Evolutionary conservation across 2,797 vertebrate genomes (phyloP).

Genomic region (Enteromius treurensis): DNA sequence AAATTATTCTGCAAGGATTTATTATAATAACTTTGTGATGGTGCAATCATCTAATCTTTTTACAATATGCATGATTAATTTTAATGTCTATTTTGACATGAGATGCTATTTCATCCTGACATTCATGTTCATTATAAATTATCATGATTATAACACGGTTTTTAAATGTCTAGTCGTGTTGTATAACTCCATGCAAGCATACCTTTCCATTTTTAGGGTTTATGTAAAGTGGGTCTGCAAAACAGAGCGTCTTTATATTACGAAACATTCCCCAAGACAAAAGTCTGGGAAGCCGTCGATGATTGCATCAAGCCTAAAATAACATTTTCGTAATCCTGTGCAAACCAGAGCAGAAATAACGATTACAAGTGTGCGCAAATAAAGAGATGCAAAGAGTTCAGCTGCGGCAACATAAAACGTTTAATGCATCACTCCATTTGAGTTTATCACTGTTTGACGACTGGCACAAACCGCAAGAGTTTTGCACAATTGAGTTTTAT

Average conservation of each 20-base stretch:
- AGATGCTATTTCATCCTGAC: background rate
- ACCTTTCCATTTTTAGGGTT: background rate
- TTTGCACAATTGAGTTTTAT: conserved; percentile 1
- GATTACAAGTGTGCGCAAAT: background rate
- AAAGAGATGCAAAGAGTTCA: background rate
- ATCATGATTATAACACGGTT: background rate
- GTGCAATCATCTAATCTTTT: background rate
- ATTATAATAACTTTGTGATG: background rate
- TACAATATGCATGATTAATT: background rate
- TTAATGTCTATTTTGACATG: background rate
- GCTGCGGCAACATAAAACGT: background rate
- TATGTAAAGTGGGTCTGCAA: background rate
- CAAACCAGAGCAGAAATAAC: conserved; percentile 8
- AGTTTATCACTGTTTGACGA: background rate
- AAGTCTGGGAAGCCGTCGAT: conserved; percentile 5
- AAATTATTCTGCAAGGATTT: background rate
- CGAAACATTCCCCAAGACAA: background rate
- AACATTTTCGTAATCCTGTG: conserved; percentile 6
- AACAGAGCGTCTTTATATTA: conserved; percentile 7
- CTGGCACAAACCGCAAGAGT: conserved; percentile 24
- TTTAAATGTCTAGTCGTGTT: background rate
- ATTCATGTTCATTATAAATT: background rate
- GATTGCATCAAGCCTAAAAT: conserved; percentile 26
- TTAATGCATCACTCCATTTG: background rate
- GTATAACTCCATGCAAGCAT: conserved; percentile 21